Percentiles rank a stretch among this genome's conserved stretches.
These are phyloP conservation scores for Mus pahari DNA, from an alignment of 2,113 vertebrate species.

Conservation along the genomic window DNA sequence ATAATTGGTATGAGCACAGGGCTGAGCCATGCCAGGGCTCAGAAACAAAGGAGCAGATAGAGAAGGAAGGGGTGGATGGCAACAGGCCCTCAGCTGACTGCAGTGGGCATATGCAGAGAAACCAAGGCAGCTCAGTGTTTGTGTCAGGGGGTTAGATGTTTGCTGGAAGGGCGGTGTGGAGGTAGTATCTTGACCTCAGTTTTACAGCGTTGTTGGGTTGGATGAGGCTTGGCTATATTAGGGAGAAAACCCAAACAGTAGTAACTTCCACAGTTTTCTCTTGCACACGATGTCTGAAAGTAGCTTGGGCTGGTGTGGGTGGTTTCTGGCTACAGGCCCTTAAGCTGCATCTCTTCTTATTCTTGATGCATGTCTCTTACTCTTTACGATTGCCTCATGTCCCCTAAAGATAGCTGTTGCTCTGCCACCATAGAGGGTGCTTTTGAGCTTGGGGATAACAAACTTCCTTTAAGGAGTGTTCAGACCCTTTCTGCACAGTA, in stretches of 20 bases:
- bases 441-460: not conserved
- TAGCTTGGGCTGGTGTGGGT: not conserved
- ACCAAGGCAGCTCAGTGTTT: accelerated
- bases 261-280: not conserved
- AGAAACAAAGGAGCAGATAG: not conserved
- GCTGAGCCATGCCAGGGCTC: not conserved
- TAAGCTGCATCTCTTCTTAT: not conserved
- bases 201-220: not conserved
- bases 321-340: too few relatives aligned
- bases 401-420: not conserved
- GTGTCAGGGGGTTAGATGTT: not conserved
- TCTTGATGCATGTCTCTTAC: not conserved
- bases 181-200: not conserved
- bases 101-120: not conserved
- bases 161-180: not conserved
- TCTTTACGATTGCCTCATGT: not conserved
- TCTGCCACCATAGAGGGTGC: not conserved
- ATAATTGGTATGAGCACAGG: not conserved
- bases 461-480: not conserved
- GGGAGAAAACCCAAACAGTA: not conserved
- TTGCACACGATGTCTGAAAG: too few relatives aligned
- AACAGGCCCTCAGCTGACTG: not conserved
- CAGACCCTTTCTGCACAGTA: not conserved
- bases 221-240: not conserved
- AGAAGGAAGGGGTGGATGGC: not conserved